A percentile compares a stretch with the other conserved stretches of the same genome.
These are phyloP conservation scores for Diceros bicornis DNA, from an alignment of 2,797 vertebrate genomes.

Conservation along the genomic window DNA sequence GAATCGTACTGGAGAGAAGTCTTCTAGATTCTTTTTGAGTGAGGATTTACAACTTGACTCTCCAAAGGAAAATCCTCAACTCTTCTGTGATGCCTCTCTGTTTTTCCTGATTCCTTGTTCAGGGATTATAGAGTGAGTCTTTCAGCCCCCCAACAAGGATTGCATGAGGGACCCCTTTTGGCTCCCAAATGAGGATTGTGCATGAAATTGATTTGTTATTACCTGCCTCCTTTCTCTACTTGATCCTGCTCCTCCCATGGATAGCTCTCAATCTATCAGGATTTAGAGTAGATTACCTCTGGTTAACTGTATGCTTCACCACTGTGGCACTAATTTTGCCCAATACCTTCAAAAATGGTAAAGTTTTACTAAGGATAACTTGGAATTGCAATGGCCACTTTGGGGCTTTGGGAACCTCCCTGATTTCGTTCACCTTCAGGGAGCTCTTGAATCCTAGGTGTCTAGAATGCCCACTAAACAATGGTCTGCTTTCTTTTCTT, in stretches of 20 bases:
- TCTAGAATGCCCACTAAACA: not conserved
- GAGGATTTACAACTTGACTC: not conserved
- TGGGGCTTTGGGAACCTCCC: not conserved
- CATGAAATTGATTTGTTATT: not conserved
- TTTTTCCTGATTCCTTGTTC: not conserved
- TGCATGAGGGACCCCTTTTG: not conserved
- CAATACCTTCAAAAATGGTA: not conserved
- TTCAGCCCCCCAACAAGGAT: not conserved
- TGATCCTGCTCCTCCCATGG: not conserved
- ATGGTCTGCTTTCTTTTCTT: not conserved
- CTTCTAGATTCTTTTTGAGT: not conserved
- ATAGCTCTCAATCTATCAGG: not conserved
- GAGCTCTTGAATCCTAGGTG: not conserved
- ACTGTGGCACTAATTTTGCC: not conserved
- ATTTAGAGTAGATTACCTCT: not conserved
- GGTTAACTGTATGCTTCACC: not conserved
- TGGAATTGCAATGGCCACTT: not conserved
- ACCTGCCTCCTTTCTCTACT: not conserved
- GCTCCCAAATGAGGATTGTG: not conserved
- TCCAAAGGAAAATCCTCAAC: not conserved
- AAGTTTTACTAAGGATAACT: not conserved
- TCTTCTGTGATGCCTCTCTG: not conserved
- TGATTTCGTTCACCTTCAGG: not conserved
- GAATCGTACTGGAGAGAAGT: not conserved
- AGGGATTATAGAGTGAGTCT: not conserved